Conservation (phyloP, 2,888 invertebrate species). For the Glyphotaelius pellucidus region DNA sequence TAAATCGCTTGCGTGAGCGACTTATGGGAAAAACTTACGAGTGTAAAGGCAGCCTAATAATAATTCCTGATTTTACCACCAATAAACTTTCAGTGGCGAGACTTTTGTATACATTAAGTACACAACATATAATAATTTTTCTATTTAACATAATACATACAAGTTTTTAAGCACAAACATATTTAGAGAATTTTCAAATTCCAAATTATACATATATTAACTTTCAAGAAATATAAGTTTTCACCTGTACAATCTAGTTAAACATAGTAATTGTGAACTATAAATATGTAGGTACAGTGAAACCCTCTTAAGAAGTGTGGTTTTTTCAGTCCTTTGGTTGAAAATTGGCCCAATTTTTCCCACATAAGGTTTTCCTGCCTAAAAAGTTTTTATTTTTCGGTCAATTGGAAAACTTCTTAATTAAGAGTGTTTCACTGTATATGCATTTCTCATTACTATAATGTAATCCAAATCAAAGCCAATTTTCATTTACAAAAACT, state of each 20-base stretch:
- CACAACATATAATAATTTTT: not conserved
- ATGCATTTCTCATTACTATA: not conserved
- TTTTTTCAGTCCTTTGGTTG: too few species aligned
- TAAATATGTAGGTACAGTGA: not conserved
- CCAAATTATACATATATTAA: not conserved
- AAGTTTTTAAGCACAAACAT: not conserved
- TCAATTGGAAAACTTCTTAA: too few species aligned
- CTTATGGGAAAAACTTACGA: too few species aligned
- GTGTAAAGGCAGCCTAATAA: not conserved
- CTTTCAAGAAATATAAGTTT: not conserved
- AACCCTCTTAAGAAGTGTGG: too few species aligned
- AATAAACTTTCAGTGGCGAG: not conserved
- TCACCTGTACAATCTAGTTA: not conserved
- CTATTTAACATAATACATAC: not conserved
- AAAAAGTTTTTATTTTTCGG: too few species aligned
- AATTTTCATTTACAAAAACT: not conserved
- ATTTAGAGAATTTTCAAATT: not conserved
- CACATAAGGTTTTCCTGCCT: too few species aligned
- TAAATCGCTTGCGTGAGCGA: too few species aligned
- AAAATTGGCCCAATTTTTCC: too few species aligned
- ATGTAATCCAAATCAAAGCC: not conserved
- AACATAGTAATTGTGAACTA: too few species aligned
- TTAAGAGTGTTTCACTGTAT: too few species aligned
- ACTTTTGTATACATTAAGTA: not conserved
- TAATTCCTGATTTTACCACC: not conserved